Base-by-base conservation (phyloP, 2,113 vertebrate genomes). In the Ibidorhyncha struthersii region DNA sequence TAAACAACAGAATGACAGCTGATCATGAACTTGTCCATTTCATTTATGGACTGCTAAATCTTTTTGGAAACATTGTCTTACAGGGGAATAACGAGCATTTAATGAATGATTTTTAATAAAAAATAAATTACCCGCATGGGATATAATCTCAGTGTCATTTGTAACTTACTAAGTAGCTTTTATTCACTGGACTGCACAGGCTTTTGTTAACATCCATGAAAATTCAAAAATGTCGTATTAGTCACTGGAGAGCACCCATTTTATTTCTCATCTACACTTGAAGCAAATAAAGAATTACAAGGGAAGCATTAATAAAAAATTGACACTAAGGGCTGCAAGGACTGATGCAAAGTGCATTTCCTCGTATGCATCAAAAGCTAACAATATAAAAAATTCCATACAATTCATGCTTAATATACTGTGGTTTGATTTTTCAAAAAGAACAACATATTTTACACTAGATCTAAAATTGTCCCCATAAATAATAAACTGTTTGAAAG, bases 301-400 rank as follows among this genome's bases (percentile, higher is more conserved):
- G 12, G 20, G 82, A 96, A 96, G 52, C 61, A 82, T 90, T 96
- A 96, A 97, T 89, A 92, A 96, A 96, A 94, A 96, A 95, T 61
- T 55, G 66, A 84, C 56, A 61, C 80, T 49, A 74, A 50, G 5
- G 52, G 41, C 86, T 96, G 34, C n/a, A 88, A 89, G 89, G 34
- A 43, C 62, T 82, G 45, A 81, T 83, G 73, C 56, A 89, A 96
- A 97, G 86, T 91, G 72, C 72, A 65, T 90, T 85, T 89, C 63
- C 84, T 82, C 45, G 0, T 78, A 67, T 43, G 4, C 73, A 85
- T 65, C 65, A 82, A 82, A 53, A 61, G 5, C 40, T 93, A 95
- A 76, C 27, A 50, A 27, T 38, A 72, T 67, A 49, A 86, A 71
- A 78, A 61, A 79, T 38, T 86, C n/a, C 40, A 45, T 45, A 47